These are phyloP conservation scores for Drosophila equinoxialis DNA, from an alignment of 1,140 invertebrate genomes.

Conservation along the genomic window DNA sequence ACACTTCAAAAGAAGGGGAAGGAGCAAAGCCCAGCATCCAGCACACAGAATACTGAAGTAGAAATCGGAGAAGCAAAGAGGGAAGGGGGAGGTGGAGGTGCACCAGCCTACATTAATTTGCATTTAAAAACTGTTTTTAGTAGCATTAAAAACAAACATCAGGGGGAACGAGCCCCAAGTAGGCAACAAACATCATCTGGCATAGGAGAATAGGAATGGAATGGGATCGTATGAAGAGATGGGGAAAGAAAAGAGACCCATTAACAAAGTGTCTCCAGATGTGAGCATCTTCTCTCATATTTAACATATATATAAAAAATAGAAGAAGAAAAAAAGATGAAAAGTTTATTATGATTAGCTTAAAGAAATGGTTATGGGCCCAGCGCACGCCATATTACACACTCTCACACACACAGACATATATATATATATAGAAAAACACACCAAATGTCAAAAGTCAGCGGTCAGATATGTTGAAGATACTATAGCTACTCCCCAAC, in stretches of 20 bases:
- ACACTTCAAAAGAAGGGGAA: conserved; percentile 69
- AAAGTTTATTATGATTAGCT: conserved; percentile 81
- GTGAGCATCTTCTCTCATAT: conserved; percentile 59
- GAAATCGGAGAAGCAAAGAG: neutral
- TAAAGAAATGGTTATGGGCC: conserved; percentile 75
- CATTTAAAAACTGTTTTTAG: conserved; percentile 80
- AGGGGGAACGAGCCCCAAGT: conserved; percentile 23
- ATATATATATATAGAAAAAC: neutral
- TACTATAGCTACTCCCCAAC: conserved; percentile 1
- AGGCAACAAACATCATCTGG: conserved; percentile 10
- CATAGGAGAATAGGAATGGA: conserved; percentile 12
- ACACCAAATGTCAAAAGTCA: conserved; percentile 71
- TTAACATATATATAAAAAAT: conserved; percentile 57
- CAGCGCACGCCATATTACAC: conserved; percentile 59
- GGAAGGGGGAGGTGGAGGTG: neutral
- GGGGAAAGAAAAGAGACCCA: conserved; percentile 39
- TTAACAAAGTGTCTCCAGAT: conserved; percentile 81
- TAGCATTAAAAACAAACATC: conserved; percentile 78
- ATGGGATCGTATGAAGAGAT: conserved; percentile 21
- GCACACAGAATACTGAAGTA: neutral
- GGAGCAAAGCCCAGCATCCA: neutral
- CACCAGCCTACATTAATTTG: conserved; percentile 72
- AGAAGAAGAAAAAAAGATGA: conserved; percentile 58
- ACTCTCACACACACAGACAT: neutral
- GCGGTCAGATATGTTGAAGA: conserved; percentile 30